phyloP scores from a whole-genome alignment of 2,888 invertebrate genomes.

The Pseudanteris insignis region DNA sequence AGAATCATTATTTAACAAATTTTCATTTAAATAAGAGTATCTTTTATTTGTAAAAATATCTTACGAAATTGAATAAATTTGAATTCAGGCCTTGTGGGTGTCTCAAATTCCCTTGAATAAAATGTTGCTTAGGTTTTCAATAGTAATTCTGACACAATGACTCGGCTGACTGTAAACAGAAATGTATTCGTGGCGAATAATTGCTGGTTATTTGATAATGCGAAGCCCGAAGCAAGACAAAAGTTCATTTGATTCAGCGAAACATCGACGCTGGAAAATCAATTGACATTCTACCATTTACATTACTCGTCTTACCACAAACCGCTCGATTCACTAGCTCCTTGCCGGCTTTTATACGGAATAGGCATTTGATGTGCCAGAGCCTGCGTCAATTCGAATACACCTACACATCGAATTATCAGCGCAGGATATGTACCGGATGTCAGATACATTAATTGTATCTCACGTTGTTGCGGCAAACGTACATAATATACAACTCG shows the following conservation, averaged over 20 bases:
- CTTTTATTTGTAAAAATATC: slow-evolving; percentile 4
- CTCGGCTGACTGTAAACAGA: no score
- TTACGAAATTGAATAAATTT: no score
- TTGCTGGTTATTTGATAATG: no score
- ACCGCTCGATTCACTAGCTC: slow-evolving; percentile 20
- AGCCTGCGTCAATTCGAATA: slow-evolving; percentile 11
- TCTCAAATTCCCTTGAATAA: no score
- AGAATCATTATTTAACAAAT: no score
- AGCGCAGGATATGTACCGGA: slow-evolving; percentile 34
- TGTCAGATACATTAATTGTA: slow-evolving; percentile 44
- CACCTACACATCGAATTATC: slow-evolving; percentile 36
- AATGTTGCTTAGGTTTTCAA: no score
- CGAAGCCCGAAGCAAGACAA: no score
- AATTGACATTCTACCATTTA: slow-evolving; percentile 33
- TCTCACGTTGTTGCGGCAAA: slow-evolving; percentile 38
- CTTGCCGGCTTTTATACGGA: slow-evolving; percentile 23
- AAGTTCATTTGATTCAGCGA: no score
- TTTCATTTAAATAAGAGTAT: not conserved
- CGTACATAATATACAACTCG: slow-evolving; percentile 36
- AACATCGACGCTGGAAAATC: no score
- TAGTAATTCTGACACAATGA: no score
- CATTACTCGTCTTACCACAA: slow-evolving; percentile 37
- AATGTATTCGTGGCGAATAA: no score
- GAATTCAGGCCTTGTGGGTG: no score
- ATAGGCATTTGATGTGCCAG: slow-evolving; percentile 18